Evolutionary conservation across 2,888 invertebrate species (phyloP), one percentile per base, ranked within the genome.

Genomic region (Lacanobia oleracea): DNA sequence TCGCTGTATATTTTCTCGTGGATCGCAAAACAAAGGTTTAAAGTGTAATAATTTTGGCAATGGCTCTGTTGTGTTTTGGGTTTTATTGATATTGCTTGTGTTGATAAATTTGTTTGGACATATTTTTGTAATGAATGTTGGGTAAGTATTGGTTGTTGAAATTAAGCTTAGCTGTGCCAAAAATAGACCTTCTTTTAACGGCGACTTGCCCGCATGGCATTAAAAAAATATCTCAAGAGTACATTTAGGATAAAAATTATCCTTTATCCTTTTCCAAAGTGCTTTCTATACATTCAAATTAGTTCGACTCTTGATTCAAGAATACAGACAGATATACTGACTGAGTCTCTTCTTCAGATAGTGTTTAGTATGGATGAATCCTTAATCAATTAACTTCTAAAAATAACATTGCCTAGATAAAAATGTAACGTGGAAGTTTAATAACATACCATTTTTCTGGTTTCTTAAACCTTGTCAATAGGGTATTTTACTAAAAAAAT

Each of bases 1-100:
- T 85, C 84, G 82, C 81, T 80, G 67, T 79, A 80, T 78, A 82
- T 77, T 82, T 81, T 77, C 81, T 72, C 80, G 68, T 63, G 72
- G 70, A 82, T 79, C 71, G 68, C 62, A 79, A 81, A 85, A 87
- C 83, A 87, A 88, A 72, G 64, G 68, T 16, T 73, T 81, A 80
- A 75, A 77, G 71, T 75, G 71, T 73, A 71, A 78, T 81, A 76
- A 76, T 78, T 81, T 76, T 70, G 48, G 53, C 48, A 37, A 68
- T 57, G 51, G 66, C 14, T 77, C 40, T 77, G 51, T 77, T 68
- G 50, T 51, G 23, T 59, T 60, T 68, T 45, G 40, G 40, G n/a
- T 65, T 77, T 66, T 56, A 66, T 84, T 67, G 67, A 67, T 75
- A 77, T 77, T 62, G 23, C 33, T 43, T 57, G 18, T 40, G 50